Evolutionary conservation across 2,888 invertebrate species (phyloP), one percentile per base, ranked within the genome.

Genomic region (Euzetes globulus): DNA sequence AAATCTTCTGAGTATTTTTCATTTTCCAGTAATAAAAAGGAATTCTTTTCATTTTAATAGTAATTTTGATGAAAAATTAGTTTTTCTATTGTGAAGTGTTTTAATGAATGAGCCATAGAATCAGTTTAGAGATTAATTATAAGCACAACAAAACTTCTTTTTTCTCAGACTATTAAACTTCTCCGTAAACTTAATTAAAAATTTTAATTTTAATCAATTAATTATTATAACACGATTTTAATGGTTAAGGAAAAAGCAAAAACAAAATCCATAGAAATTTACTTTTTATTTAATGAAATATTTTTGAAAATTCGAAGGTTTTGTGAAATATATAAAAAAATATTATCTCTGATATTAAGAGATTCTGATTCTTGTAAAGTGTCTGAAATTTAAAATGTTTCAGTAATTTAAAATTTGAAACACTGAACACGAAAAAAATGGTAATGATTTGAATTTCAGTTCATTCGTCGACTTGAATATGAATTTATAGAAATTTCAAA

Each of bases 121-220:
- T 33, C 11, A 45, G 47, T 70, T 70, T 45, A 11, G 15, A 25
- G 5, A 70, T 70, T 47, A 70, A 70, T 70, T 70, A 70, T 70
- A 22, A 41, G 17, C 29, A 29, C 7, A 60, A 60, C 13, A 27
- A 27, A 58, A 58, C 3, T 29, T 65, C 65, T 65, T 27, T 27
- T 65, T 19, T 37, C 63, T n/a, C 63, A 65, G 5, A 60, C 17
- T 33, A 60, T 65, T 33, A 37, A 65, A 70, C 5, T 27, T 27
- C 41, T 29, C 4, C 47, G 11, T 70, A 70, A 70, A 70, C 41
- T 70, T 47, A 70, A 70, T 70, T 70, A 70, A 47, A 45, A 70
- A 70, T 70, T 70, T 70, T 68, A 68, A 68, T 68, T 68, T 41
- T 70, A 45, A 70, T 70, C 70, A 70, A 70, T 70, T 70, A 70